Evolutionary conservation across 2,113 vertebrate genomes (phyloP), one percentile per base, ranked within the genome.

Genomic region (Aegotheles bennettii): DNA sequence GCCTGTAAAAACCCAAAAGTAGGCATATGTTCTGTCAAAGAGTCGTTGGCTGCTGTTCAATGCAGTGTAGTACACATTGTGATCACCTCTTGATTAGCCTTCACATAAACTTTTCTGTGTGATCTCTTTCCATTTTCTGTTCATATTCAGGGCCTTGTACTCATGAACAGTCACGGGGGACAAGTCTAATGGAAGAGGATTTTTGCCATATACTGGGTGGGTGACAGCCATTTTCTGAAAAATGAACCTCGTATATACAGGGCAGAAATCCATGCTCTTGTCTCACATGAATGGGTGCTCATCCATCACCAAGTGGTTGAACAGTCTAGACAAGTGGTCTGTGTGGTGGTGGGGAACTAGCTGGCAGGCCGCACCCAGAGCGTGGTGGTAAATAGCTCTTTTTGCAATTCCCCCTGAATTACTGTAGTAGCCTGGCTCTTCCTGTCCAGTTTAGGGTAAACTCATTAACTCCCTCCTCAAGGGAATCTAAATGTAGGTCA

Each of bases 51-150:
- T 0, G 4, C 84, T 80, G 54, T 88, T 97, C 80, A 94, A 47
- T 81, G 79, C 3, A 5, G 38, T 50, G 31, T 50, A 59, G 63
- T 36, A 75, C 73, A 33, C 79, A 84, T 28, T 86, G 80, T 38
- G 76, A 80, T 90, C 85, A 59, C 84, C 79, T 86, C 89, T 92
- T 92, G 94, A 79, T 97, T 35, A 88, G 79, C 50, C 25, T 82
- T 93, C 94, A 84, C 69, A 95, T 81, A 68, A 84, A 57, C n/a
- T 82, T 91, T 92, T 81, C 61, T 57, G 36, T 91, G 42, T 79
- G 84, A 94, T 91, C 64, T 48, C 75, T 89, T 91, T 93, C 73
- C 74, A 71, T 73, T 56, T 33, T 9, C 31, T 78, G 64, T 89
- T 92, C 48, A 10, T 74, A 23, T 14, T 36, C 17, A 50, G 23